Evolutionary conservation across 2,113 vertebrate species (phyloP), one percentile per base, ranked within the genome.

Genomic region (Edolisoma coerulescens): DNA sequence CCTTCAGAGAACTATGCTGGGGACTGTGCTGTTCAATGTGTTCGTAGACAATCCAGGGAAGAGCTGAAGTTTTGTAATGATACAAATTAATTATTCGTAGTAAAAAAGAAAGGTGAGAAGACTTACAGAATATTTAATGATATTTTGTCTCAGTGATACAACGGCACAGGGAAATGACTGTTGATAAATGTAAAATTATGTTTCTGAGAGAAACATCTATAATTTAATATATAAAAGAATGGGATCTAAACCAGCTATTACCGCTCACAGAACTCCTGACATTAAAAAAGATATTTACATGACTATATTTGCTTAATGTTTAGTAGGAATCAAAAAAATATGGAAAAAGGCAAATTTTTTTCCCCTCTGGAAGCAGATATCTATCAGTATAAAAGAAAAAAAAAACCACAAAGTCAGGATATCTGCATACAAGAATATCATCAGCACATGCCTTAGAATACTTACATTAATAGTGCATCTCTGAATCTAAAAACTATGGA

Each of bases 351-450:
- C 33, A 13, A 3, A 24, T 49, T 30, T 42, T 42, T 30, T 7
- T 3, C 2, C 14, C 3, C 7, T n/a, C 11, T 24, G 16, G 18
- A 70, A 79, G 35, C 1, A 0, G 13, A 63, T 10, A 42, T 18
- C 13, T 59, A 22, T 35, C 10, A 45, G 9, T 47, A 57, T 33
- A 45, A 69, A 63, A 75, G 4, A 76, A 42, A 63, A 77, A 77
- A 16, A 67, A 32, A 1, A 22, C 11, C 35, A 41, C 23, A 64
- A 52, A 59, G 21, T 28, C 10, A 45, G 49, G 8, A n/a, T 52
- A 59, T 56, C 53, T 65, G 41, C 44, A 44, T 41, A 37, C 3
- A 56, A 16, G 19, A 68, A 6, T 59, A 83, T 32, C 19, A 85
- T 22, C 67, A 93, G 39, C 10, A 65, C 19, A 49, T n/a, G 21